These are phyloP conservation scores for Helicoverpa assulta DNA, from an alignment of 2,888 invertebrate species.

Conservation along the genomic window DNA sequence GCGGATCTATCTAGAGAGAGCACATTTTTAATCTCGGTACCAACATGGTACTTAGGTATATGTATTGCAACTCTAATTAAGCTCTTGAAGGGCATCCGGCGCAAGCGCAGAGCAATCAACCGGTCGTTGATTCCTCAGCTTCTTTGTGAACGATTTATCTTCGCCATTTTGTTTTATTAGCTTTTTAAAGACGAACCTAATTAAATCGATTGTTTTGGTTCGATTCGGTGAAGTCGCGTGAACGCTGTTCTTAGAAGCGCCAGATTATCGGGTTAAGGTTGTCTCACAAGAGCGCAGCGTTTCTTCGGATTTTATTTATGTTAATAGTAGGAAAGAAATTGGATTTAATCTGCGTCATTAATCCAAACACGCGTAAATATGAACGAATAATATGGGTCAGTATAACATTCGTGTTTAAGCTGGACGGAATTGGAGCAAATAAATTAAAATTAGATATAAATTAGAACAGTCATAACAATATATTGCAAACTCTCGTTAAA, in stretches of 20 bases:
- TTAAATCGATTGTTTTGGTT: slow-evolving; percentile 72
- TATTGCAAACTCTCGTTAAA: neutral
- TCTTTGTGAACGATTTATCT: slow-evolving; percentile 71
- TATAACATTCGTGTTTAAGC: neutral
- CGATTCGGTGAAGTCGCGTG: slow-evolving; percentile 53
- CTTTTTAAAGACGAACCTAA: slow-evolving; percentile 69
- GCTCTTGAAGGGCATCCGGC: slow-evolving; percentile 81
- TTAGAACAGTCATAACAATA: slow-evolving; percentile 13
- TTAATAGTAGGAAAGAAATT: slow-evolving; percentile 4
- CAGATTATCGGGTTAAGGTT: slow-evolving; percentile 25
- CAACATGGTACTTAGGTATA: slow-evolving; percentile 44
- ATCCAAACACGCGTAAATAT: neutral
- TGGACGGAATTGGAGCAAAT: neutral
- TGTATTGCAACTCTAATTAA: slow-evolving; percentile 71
- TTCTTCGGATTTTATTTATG: slow-evolving; percentile 11
- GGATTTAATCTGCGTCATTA: neutral
- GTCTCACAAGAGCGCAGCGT: slow-evolving; percentile 9
- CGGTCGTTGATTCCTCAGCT: slow-evolving; percentile 82
- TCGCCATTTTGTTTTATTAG: slow-evolving; percentile 66
- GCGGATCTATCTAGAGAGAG: slow-evolving; percentile 24
- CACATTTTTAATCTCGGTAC: slow-evolving; percentile 40
- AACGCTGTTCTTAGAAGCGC: slow-evolving; percentile 33
- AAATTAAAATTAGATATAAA: slow-evolving; percentile 11
- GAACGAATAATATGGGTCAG: neutral
- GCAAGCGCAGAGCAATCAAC: slow-evolving; percentile 77